phyloP scores from a whole-genome alignment of 2,113 vertebrate genomes.

The Esox niger region DNA sequence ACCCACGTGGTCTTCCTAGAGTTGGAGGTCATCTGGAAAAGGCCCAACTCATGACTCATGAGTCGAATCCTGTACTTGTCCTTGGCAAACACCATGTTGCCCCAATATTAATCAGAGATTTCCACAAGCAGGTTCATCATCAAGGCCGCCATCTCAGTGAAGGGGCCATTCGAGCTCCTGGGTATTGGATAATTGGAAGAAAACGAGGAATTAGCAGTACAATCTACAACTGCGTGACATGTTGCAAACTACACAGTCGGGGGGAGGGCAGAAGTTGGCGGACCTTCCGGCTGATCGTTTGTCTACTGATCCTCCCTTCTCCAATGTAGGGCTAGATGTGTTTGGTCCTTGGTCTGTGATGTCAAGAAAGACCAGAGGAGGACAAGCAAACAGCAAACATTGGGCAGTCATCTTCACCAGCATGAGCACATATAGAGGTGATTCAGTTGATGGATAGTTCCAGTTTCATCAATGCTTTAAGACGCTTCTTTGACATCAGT shows the following conservation, averaged over 20 bases:
- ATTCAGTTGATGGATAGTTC: neutral
- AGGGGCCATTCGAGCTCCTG: too few relatives aligned
- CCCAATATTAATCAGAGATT: too few relatives aligned
- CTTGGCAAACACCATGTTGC: slow-evolving; percentile 9
- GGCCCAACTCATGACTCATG: neutral
- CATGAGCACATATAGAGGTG: slow-evolving; percentile 2
- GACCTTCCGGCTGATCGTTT: too few relatives aligned
- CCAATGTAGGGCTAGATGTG: slow-evolving; percentile 38
- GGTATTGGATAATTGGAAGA: too few relatives aligned
- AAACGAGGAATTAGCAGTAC: too few relatives aligned
- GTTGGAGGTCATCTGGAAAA: neutral
- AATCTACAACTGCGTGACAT: too few relatives aligned
- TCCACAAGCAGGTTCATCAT: too few relatives aligned
- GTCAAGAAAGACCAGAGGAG: neutral
- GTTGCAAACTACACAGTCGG: too few relatives aligned
- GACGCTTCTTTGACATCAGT: neutral
- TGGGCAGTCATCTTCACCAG: slow-evolving; percentile 12
- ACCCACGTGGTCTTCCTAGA: neutral
- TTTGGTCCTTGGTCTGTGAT: slow-evolving; percentile 29
- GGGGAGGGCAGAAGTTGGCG: too few relatives aligned
- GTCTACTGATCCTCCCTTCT: slow-evolving; percentile 41
- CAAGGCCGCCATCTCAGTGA: too few relatives aligned
- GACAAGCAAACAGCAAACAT: neutral
- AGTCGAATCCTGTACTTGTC: slow-evolving; percentile 9
- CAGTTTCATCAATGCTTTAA: neutral